phyloP scores from a whole-genome alignment of 2,888 invertebrate species.

The Operophtera brumata region DNA sequence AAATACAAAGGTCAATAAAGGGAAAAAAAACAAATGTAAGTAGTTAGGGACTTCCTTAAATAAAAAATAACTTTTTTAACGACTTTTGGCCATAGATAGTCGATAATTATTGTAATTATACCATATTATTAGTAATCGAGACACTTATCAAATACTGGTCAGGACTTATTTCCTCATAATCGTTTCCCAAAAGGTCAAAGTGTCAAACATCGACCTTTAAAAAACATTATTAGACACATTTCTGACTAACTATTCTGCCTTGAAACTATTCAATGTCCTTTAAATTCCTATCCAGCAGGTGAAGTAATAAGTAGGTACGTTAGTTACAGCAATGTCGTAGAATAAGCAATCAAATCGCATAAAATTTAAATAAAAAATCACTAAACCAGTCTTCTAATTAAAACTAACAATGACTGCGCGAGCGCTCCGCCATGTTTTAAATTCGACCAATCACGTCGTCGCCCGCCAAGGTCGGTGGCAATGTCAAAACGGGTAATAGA shows the following conservation, averaged over 20 bases:
- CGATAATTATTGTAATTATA: neutral
- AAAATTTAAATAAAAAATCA: slow-evolving; percentile 33
- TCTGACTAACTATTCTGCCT: neutral
- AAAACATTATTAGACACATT: neutral
- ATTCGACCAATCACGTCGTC: slow-evolving; percentile 61
- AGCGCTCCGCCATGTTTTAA: slow-evolving; percentile 66
- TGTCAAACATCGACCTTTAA: neutral
- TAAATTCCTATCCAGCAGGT: slow-evolving; percentile 18
- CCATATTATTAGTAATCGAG: neutral
- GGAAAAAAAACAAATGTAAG: too few relatives aligned
- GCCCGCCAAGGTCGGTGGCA: slow-evolving; percentile 68
- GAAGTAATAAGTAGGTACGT: neutral
- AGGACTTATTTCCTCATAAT: neutral
- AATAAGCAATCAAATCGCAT: too few relatives aligned
- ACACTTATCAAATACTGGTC: neutral
- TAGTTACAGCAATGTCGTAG: too few relatives aligned
- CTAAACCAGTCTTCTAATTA: slow-evolving; percentile 75
- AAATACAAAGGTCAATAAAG: too few relatives aligned
- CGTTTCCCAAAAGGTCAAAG: neutral
- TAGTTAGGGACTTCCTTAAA: too few relatives aligned
- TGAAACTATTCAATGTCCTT: neutral
- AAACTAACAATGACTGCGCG: slow-evolving; percentile 66
- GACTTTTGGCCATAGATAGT: too few relatives aligned
- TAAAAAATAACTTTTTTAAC: too few relatives aligned
- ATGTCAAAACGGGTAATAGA: slow-evolving; percentile 63